These are phyloP conservation scores for Erebia ligea DNA, from an alignment of 2,888 invertebrate species.

Conservation along the genomic window DNA sequence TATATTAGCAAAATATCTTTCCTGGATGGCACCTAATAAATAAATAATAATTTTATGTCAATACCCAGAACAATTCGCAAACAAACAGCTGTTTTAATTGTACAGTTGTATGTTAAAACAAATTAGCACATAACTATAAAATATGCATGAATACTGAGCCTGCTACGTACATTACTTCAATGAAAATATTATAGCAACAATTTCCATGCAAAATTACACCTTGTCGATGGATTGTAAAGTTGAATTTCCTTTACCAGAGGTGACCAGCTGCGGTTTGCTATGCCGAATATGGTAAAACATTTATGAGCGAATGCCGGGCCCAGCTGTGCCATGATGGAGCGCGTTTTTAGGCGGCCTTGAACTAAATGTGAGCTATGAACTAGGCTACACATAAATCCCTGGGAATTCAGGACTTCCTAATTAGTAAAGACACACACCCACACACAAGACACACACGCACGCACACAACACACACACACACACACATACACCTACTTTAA, in stretches of 20 bases:
- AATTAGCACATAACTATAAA: slow-evolving; percentile 18
- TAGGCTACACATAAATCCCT: background rate
- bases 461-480: too few species aligned
- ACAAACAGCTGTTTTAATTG: slow-evolving; percentile 12
- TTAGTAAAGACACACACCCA: background rate
- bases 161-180: background rate
- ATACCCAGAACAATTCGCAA: background rate
- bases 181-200: slow-evolving; percentile 10
- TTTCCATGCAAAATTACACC: background rate
- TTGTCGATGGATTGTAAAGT: background rate
- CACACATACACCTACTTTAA: too few species aligned
- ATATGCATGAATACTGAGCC: slow-evolving; percentile 5
- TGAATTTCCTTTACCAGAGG: background rate
- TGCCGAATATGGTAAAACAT: slow-evolving; percentile 37
- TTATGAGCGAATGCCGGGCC: slow-evolving; percentile 31
- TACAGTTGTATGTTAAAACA: slow-evolving; percentile 19
- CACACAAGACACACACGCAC: too few species aligned
- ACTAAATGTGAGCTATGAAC: slow-evolving; percentile 24
- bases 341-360: slow-evolving; percentile 32
- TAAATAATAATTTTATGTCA: background rate
- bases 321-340: slow-evolving; percentile 31
- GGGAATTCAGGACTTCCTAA: background rate
- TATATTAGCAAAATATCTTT: too few species aligned
- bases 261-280: slow-evolving; percentile 32
- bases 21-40: background rate